Evolutionary conservation across 2,888 invertebrate species (phyloP).

Genomic region (Conchocele bisecta): DNA sequence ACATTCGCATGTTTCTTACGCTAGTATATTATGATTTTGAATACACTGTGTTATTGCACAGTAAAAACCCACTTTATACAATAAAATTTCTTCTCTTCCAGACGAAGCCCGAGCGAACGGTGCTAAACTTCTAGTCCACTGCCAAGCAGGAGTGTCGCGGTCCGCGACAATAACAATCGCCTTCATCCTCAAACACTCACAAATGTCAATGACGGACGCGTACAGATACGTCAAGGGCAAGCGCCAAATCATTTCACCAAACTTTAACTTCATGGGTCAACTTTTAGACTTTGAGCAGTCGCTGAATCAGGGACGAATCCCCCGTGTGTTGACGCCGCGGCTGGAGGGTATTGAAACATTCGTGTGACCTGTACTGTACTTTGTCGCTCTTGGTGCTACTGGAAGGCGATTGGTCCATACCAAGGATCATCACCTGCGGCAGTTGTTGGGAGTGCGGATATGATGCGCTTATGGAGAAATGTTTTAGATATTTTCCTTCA

Average conservation of each 20-base stretch:
- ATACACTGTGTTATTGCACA: no score
- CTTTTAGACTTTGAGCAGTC: slow-evolving; percentile 91
- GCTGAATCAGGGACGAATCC: slow-evolving; percentile 69
- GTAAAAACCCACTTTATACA: no score
- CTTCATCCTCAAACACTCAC: slow-evolving; percentile 93
- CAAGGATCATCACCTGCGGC: no score
- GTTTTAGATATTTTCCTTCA: no score
- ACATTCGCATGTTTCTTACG: no score
- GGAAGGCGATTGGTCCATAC: no score
- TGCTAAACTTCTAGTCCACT: slow-evolving; percentile 93
- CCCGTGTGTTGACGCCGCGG: slow-evolving; percentile 10
- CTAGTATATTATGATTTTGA: no score
- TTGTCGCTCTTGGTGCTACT: no score
- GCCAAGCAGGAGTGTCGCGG: slow-evolving; percentile 97
- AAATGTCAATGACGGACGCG: slow-evolving; percentile 92
- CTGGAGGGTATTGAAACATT: slow-evolving; percentile 19
- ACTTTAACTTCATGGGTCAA: slow-evolving; percentile 97
- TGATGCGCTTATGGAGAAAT: no score
- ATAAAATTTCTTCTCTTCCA: slow-evolving; percentile 79
- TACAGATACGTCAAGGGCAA: slow-evolving; percentile 93
- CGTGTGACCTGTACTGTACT: slow-evolving; percentile 2
- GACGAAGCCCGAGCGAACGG: slow-evolving; percentile 89
- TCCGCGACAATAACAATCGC: slow-evolving; percentile 98
- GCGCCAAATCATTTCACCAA: slow-evolving; percentile 95
- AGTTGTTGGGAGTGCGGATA: no score